Evolutionary conservation across 2,797 vertebrate genomes (phyloP), one percentile per base, ranked within the genome.

Genomic region (Xenentodon cancila): DNA sequence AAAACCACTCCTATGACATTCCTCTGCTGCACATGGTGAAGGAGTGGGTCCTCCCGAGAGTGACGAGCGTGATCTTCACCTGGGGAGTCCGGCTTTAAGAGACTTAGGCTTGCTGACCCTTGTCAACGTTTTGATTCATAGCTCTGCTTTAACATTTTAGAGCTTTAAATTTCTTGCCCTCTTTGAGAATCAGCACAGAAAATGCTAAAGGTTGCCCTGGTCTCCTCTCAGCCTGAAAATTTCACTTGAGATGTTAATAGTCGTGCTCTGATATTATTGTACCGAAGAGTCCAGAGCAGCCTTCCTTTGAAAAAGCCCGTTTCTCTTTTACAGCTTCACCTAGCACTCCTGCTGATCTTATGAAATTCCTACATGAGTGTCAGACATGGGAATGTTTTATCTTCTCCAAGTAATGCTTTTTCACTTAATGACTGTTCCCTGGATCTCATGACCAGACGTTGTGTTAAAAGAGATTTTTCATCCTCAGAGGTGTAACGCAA

Each of bases 391-490:
- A 88, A 84, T 84, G 75, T 89, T 91, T 90, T 85, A 83, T 91
- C 88, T 87, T 78, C 77, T 68, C 61, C 32, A 58, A 81, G 64
- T 86, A 86, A 89, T 91, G 82, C 79, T 84, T 89, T 88, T 91
- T 81, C 84, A 82, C 73, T 85, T 83, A 87, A 87, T 91, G 86
- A 81, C 80, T 61, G 43, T 82, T 87, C 72, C 86, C 75, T 85
- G 75, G 82, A 83, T 61, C 53, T 63, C 67, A 59, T 73, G 55
- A 64, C 59, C 78, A 81, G 69, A 82, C 73, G 17, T 81, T 89
- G 76, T 92, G 89, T 91, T 93, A 88, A 91, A 93, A 84, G 85
- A 73, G 59, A 61, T 34, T 64, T 72, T 71, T 71, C 45, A 43
- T 77, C 37, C 53, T 79, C 60, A 64, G 67, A 85, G 73, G 85